These are phyloP conservation scores for Stomatorhinus walkeri DNA, from an alignment of 2,797 vertebrate species.

Conservation along the genomic window DNA sequence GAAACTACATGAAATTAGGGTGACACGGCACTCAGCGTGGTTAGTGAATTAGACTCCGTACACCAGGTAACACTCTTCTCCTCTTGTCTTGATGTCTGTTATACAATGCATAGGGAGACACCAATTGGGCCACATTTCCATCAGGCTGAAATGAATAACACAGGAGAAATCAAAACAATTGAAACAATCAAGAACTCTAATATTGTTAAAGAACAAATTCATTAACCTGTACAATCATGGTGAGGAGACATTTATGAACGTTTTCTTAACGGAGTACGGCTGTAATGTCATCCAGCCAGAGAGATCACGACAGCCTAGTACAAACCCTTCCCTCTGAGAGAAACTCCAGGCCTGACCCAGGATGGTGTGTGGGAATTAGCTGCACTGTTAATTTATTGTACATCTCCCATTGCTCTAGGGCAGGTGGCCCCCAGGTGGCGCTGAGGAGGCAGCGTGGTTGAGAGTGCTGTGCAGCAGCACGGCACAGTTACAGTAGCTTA, in stretches of 20 bases:
- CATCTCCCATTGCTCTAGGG: not conserved
- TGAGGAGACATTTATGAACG: not conserved
- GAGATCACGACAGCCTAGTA: not conserved
- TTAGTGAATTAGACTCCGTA: not conserved
- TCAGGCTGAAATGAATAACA: conserved; percentile 8
- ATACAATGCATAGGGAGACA: conserved; percentile 37
- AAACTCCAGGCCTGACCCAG: not conserved
- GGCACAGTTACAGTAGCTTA: not conserved
- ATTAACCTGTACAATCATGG: not conserved
- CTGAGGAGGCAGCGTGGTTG: not conserved
- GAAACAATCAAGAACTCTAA: not conserved
- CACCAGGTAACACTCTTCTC: not conserved
- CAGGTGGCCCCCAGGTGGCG: not conserved
- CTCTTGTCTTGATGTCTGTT: conserved; percentile 38
- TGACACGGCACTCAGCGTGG: not conserved
- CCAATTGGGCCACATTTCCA: conserved; percentile 33
- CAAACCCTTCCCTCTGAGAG: not conserved
- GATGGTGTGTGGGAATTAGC: not conserved
- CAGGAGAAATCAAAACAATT: not conserved
- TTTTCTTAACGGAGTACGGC: not conserved
- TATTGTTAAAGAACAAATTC: not conserved
- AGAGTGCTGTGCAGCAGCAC: not conserved
- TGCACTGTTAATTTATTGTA: not conserved
- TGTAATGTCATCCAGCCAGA: not conserved
- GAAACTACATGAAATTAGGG: not conserved